Percentiles rank a stretch among this genome's conserved stretches.
phyloP scores from a whole-genome alignment of 1,140 invertebrate species.

The Hyles vespertilio region DNA sequence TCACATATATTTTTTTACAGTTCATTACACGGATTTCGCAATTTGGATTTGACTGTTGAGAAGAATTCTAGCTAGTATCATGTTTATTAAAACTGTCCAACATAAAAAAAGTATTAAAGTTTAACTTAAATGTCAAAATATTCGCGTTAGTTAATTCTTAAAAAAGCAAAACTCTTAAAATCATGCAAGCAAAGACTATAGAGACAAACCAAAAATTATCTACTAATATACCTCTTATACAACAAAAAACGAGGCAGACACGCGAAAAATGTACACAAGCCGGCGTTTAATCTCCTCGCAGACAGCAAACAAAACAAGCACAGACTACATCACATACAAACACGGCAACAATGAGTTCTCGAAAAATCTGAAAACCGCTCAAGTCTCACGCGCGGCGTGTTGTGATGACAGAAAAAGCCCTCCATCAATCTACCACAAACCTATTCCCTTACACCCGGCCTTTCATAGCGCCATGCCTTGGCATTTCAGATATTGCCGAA shows the following conservation, averaged over 20 bases:
- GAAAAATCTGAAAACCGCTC: constrained; percentile 38
- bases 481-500: constrained; percentile 43
- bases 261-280: neutral
- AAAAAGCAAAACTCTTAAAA: neutral
- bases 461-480: constrained; percentile 40
- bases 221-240: neutral
- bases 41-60: too few relatives aligned
- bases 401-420: constrained; percentile 51
- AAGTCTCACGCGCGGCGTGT: constrained; percentile 32
- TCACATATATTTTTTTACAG: too few relatives aligned
- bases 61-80: too few relatives aligned
- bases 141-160: neutral
- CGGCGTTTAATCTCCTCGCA: neutral
- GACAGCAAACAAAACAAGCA: constrained; percentile 11
- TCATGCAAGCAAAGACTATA: neutral
- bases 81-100: too few relatives aligned
- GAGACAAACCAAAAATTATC: neutral
- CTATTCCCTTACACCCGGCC: constrained; percentile 47
- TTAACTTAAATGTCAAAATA: too few relatives aligned
- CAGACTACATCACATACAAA: constrained; percentile 18
- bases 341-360: constrained; percentile 23
- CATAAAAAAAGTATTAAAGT: too few relatives aligned
- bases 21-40: too few relatives aligned
- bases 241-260: neutral
- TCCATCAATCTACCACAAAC: constrained; percentile 53